Evolutionary conservation across 2,113 vertebrate species (phyloP).

Genomic region (Lethenteron camtschaticum): DNA sequence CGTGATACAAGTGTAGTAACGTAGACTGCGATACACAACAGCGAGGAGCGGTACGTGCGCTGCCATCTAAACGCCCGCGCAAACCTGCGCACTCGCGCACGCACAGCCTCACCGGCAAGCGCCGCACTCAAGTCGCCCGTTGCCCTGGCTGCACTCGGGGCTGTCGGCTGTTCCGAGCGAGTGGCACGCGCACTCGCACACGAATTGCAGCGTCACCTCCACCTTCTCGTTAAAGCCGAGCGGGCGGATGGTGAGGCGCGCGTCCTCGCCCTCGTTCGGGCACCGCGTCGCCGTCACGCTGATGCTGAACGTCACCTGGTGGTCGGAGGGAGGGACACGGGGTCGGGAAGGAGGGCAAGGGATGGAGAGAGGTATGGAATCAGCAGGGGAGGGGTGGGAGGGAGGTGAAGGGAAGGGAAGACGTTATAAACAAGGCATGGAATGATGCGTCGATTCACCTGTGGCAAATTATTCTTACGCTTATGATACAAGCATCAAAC

Average conservation of each 20-base stretch:
- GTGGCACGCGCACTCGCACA: constrained; percentile 35
- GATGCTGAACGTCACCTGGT: constrained; percentile 14
- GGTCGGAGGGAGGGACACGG: not conserved
- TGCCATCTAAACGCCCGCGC: constrained; percentile 7
- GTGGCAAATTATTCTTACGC: not conserved
- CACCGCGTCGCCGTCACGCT: constrained; percentile 9
- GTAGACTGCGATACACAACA: too few relatives aligned
- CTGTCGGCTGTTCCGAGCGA: constrained; percentile 21
- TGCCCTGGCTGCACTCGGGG: constrained; percentile 18
- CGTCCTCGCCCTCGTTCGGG: not conserved
- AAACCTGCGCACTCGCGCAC: too few relatives aligned
- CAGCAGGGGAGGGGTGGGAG: too few relatives aligned
- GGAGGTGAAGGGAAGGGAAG: too few relatives aligned
- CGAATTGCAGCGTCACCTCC: constrained; percentile 19
- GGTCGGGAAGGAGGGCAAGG: not conserved
- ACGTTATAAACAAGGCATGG: not conserved
- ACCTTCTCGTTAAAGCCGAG: constrained; percentile 32
- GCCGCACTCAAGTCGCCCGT: constrained; percentile 27
- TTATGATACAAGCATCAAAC: too few relatives aligned
- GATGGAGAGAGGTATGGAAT: too few relatives aligned
- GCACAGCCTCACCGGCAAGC: constrained; percentile 24
- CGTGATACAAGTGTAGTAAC: too few relatives aligned
- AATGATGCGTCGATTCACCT: not conserved
- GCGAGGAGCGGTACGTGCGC: too few relatives aligned
- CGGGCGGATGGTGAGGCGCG: constrained; percentile 13